Evolutionary conservation across 2,797 vertebrate genomes (phyloP), one percentile per base, ranked within the genome.

Genomic region (Trematomus bernacchii): DNA sequence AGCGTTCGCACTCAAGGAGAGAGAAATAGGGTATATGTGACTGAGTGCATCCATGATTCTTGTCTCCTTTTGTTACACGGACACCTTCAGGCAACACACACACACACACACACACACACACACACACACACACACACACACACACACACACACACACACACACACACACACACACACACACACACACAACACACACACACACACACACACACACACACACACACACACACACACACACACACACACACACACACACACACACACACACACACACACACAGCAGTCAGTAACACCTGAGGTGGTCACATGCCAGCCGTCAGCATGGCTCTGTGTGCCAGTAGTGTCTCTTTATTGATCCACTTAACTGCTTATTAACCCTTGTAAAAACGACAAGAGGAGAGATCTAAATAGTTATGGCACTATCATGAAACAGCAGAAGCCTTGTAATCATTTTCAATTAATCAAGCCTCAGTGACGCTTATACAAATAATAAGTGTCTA

Each of bases 281-380:
- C 3, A 3, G 46, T 82, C 83, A 84, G 54, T 79, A 73, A 80
- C 87, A 89, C 88, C 79, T 73, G 58, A 60, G 84, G 89, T 90
- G 82, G 84, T 86, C 87, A 89, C 85, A 87, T 83, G 82, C n/a
- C 76, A 61, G 65, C 66, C 82, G 27, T 6, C 15, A 47, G 53
- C 30, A 23, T 11, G 40, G 16, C 37, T 43, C 44, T 16, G 12
- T 44, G 27, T 18, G 4, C 44, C 58, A 64, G 16, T 30, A 52
- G 42, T 46, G 10, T 65, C 33, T 40, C 19, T 66, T 58, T 47
- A 74, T 65, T 47, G 57, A 85, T 73, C 48, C 64, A 44, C 19
- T 46, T 62, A 23, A 77, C 40, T 46, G 16, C 40, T 44, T 58
- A 71, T 73, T 21, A 63, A 54, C 15, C 4, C 42, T 11, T 4